Percentiles rank a stretch among this genome's conserved stretches.
Evolutionary conservation across 2,113 vertebrate species (phyloP).

Genomic region (Globicephala melas): DNA sequence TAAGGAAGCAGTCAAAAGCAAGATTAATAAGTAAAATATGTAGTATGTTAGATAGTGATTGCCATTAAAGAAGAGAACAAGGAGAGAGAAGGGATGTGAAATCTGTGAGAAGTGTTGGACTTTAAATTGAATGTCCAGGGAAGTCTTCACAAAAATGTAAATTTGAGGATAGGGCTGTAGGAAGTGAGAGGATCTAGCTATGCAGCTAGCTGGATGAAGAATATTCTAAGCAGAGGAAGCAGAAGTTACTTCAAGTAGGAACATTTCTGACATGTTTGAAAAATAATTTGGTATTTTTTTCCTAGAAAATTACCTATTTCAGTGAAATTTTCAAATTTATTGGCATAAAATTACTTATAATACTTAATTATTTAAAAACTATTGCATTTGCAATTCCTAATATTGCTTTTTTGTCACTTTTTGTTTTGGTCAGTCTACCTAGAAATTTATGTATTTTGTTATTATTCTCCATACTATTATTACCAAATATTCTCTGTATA

Average conservation of each 20-base stretch:
- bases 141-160: background rate
- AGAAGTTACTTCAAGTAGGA: background rate
- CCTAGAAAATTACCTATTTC: background rate
- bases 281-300: background rate
- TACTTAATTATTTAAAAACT: background rate
- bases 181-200: background rate
- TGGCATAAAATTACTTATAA: background rate
- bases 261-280: background rate
- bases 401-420: background rate
- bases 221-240: background rate
- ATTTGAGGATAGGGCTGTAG: background rate
- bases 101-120: background rate
- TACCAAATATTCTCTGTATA: background rate
- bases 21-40: background rate
- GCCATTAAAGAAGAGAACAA: background rate
- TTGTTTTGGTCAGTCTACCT: background rate
- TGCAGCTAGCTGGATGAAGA: background rate
- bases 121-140: background rate
- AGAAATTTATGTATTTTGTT: background rate
- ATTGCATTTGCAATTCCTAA: background rate
- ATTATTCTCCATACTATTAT: background rate
- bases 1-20: background rate
- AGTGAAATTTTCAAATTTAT: background rate
- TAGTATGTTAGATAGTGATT: background rate
- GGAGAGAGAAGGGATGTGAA: background rate